A percentile compares a stretch with the other conserved stretches of the same genome.
phyloP scores from a whole-genome alignment of 2,888 invertebrate genomes.

The Volucella inflata region DNA sequence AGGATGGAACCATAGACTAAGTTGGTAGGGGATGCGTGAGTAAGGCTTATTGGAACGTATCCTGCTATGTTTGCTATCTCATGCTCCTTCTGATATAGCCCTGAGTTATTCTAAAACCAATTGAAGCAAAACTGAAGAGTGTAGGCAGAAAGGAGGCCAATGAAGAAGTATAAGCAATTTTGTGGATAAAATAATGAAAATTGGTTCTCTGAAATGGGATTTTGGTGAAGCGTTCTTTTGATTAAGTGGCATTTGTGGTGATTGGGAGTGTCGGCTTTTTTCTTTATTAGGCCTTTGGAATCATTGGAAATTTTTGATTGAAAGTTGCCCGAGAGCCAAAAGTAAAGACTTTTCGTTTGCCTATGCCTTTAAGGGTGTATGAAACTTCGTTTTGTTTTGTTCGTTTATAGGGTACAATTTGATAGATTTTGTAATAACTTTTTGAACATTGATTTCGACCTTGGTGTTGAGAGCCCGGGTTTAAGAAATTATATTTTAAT shows the following conservation, averaged over 20 bases:
- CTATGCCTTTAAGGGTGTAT: no score
- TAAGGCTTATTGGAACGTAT: constrained; percentile 15
- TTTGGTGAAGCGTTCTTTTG: constrained; percentile 36
- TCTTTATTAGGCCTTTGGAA: neutral
- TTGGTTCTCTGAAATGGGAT: constrained; percentile 51
- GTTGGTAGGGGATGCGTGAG: constrained; percentile 18
- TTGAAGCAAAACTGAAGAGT: constrained; percentile 20
- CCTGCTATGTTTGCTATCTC: constrained; percentile 5
- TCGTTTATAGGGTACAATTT: no score
- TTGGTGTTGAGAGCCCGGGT: no score
- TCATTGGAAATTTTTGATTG: no score
- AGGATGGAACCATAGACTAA: neutral
- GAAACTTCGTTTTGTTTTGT: no score
- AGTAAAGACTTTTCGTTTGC: no score
- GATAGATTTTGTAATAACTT: no score
- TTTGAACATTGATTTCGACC: no score
- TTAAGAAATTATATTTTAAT: no score
- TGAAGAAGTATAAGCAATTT: constrained; percentile 37
- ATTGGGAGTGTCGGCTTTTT: no score
- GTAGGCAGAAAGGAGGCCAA: neutral
- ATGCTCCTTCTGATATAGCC: constrained; percentile 23
- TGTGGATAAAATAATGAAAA: constrained; percentile 52
- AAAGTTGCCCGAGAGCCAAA: no score
- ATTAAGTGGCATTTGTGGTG: constrained; percentile 15
- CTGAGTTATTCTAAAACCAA: constrained; percentile 51